Conservation (phyloP, 35 echinoderm and acorn worm species). For the Eucidaris tribuloides region DNA sequence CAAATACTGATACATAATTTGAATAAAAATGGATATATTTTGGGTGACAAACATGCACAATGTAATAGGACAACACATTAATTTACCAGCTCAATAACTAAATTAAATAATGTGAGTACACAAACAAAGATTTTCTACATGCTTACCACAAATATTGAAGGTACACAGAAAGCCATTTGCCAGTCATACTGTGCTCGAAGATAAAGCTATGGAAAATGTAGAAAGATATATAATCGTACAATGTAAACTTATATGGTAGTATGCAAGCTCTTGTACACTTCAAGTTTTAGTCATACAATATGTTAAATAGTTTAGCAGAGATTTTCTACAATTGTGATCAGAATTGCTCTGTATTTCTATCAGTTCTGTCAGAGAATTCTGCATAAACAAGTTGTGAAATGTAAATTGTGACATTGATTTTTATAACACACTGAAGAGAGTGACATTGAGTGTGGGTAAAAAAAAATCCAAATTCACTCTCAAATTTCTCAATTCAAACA, state of each 20-base stretch:
- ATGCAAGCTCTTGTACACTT: not conserved
- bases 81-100: too few relatives aligned
- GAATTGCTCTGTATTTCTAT: not conserved
- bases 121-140: too few relatives aligned
- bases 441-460: too few relatives aligned
- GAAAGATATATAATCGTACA: not conserved
- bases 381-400: too few relatives aligned
- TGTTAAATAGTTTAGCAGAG: not conserved
- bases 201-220: constrained; percentile 44
- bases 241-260: not conserved
- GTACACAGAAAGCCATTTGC: constrained; percentile 51
- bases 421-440: too few relatives aligned
- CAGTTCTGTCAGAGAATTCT: too few relatives aligned
- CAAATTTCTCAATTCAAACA: too few relatives aligned
- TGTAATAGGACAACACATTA: not conserved
- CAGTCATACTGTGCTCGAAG: constrained; percentile 48
- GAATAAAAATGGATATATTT: not conserved
- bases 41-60: not conserved
- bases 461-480: too few relatives aligned
- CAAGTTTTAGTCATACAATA: not conserved
- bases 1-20: not conserved
- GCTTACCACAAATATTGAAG: constrained; percentile 72
- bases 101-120: too few relatives aligned
- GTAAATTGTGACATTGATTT: too few relatives aligned
- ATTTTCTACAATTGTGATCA: not conserved